Percentiles rank a stretch among this genome's conserved stretches.
phyloP scores from a whole-genome alignment of 1,140 invertebrate genomes.

The Rhizoglyphus robini region DNA sequence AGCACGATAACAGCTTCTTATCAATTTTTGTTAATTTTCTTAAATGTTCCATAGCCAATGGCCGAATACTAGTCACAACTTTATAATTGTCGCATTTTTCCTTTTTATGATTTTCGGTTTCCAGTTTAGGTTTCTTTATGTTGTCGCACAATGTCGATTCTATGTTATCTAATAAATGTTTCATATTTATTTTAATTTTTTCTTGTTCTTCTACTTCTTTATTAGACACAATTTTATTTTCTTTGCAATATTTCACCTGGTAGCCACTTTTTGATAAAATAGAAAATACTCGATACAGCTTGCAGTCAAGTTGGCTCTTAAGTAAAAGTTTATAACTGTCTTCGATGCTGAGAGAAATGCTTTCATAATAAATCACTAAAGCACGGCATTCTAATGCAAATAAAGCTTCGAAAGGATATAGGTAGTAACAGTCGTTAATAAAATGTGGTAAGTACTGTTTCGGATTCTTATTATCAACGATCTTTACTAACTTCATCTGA shows the following conservation, averaged over 20 bases:
- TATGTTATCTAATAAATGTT: not conserved
- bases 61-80: slow-evolving; percentile 10
- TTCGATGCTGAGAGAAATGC: slow-evolving; percentile 17
- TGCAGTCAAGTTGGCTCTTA: not conserved
- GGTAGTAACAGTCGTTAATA: not conserved
- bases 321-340: slow-evolving; percentile 17
- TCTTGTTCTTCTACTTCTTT: not conserved
- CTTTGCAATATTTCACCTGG: not conserved
- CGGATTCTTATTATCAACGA: not conserved
- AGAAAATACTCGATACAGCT: slow-evolving; percentile 11
- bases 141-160: not conserved
- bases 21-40: not conserved
- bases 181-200: not conserved
- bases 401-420: slow-evolving; percentile 19
- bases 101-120: not conserved
- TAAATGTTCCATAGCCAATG: not conserved
- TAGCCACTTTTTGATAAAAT: slow-evolving; percentile 11
- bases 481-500: not conserved
- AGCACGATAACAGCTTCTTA: not conserved
- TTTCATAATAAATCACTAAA: not conserved
- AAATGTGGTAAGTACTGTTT: not conserved
- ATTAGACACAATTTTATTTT: not conserved
- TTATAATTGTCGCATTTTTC: slow-evolving; percentile 1
- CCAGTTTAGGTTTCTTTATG: not conserved
- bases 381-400: slow-evolving; percentile 18